Evolutionary conservation across 2,888 invertebrate species (phyloP).

Genomic region (Parnassius smintheus): DNA sequence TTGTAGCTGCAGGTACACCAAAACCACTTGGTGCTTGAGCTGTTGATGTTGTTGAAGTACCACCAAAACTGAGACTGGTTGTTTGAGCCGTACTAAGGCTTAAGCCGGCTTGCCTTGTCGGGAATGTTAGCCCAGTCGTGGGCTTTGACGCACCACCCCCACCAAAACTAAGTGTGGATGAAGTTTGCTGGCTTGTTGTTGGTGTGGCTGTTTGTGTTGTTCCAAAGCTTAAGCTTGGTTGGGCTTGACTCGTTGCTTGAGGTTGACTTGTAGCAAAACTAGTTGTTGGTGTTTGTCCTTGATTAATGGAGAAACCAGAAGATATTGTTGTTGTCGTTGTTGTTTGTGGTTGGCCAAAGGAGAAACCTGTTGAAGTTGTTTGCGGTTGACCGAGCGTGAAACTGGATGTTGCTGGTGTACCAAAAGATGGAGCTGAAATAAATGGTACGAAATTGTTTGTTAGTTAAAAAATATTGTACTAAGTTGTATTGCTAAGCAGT

Average conservation of each 20-base stretch:
- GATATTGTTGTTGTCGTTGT: constrained; percentile 32
- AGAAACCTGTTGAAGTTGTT: constrained; percentile 29
- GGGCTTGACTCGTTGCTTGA: constrained; percentile 18
- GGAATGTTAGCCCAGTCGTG: constrained; percentile 25
- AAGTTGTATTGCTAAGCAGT: too few species aligned
- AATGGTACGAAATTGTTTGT: background rate
- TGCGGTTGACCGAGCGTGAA: constrained; percentile 35
- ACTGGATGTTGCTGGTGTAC: constrained; percentile 30
- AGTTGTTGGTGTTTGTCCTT: constrained; percentile 14
- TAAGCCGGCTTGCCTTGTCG: constrained; percentile 9
- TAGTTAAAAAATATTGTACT: too few species aligned
- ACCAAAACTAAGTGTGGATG: constrained; percentile 38
- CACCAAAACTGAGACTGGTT: background rate
- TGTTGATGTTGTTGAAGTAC: background rate
- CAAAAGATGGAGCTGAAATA: constrained; percentile 28
- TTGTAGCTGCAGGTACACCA: constrained; percentile 3
- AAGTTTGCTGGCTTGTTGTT: constrained; percentile 26
- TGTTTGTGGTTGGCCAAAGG: constrained; percentile 21
- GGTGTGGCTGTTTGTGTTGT: constrained; percentile 25
- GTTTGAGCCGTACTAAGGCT: background rate
- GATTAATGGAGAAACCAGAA: constrained; percentile 27
- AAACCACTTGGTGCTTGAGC: constrained; percentile 28
- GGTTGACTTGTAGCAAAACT: constrained; percentile 25
- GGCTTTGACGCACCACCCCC: constrained; percentile 2
- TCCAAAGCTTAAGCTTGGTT: constrained; percentile 30